These are phyloP conservation scores for Hemicrepidius hirtus DNA, from an alignment of 2,888 invertebrate genomes.

Conservation along the genomic window DNA sequence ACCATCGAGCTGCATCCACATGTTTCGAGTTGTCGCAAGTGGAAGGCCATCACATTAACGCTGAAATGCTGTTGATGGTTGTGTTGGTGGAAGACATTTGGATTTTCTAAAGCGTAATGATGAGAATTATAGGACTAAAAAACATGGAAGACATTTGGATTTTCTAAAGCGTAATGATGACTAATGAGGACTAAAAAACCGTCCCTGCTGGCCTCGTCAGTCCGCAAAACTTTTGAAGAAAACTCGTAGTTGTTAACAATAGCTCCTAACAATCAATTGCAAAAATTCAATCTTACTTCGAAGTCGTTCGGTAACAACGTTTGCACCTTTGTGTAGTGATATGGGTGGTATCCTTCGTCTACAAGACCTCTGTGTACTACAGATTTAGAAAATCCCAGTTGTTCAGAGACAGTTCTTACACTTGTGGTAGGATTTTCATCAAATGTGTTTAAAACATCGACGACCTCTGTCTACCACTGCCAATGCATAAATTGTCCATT, in stretches of 20 bases:
- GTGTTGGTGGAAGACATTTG: too few species aligned
- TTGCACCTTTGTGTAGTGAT: too few species aligned
- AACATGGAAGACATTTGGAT: too few species aligned
- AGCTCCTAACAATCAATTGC: too few species aligned
- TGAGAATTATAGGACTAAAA: background rate
- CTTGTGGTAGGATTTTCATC: background rate
- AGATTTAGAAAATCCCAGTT: background rate
- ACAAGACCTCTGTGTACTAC: background rate
- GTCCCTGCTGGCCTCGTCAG: background rate
- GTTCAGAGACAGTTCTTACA: background rate
- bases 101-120: background rate
- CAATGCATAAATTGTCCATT: constrained; percentile 1
- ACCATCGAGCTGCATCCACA: background rate
- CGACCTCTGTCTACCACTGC: background rate
- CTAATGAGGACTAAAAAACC: too few species aligned
- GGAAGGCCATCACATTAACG: background rate
- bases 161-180: too few species aligned
- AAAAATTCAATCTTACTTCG: background rate
- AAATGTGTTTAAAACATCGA: background rate
- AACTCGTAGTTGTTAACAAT: background rate
- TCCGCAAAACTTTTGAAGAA: background rate
- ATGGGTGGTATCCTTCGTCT: too few species aligned
- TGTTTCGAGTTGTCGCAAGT: too few species aligned
- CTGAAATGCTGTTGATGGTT: background rate
- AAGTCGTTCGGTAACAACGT: too few species aligned